Conservation (phyloP, 2,888 invertebrate species). For the Lottia scabra region DNA sequence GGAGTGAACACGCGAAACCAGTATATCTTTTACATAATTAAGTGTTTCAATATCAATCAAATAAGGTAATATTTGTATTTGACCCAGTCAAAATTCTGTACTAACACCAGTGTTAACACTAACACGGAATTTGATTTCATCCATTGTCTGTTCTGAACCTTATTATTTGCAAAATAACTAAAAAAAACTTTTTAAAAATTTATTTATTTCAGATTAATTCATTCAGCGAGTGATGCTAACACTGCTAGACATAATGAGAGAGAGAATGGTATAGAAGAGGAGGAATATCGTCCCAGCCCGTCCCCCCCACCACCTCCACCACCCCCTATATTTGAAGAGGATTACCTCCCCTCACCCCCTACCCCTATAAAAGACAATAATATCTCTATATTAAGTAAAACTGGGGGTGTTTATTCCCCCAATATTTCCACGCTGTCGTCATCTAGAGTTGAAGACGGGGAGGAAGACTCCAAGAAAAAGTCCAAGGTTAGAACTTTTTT, state of each 20-base stretch:
- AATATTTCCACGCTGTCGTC: slow-evolving; percentile 50
- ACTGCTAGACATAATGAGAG: background rate
- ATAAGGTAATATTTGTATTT: too few relatives aligned
- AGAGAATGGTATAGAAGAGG: background rate
- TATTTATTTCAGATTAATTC: slow-evolving; percentile 19
- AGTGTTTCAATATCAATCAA: too few relatives aligned
- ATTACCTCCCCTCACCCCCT: slow-evolving; percentile 36
- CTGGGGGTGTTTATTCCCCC: background rate
- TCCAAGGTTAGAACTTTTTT: slow-evolving; percentile 42
- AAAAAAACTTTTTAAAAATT: too few relatives aligned
- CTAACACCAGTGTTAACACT: too few relatives aligned
- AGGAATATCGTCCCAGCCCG: slow-evolving; percentile 15
- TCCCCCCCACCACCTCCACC: slow-evolving; percentile 51
- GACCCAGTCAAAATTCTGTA: too few relatives aligned
- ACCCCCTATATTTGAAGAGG: slow-evolving; percentile 48
- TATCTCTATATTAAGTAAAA: background rate
- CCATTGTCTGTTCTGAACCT: too few relatives aligned
- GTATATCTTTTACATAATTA: too few relatives aligned
- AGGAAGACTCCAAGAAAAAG: slow-evolving; percentile 47
- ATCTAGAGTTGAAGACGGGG: slow-evolving; percentile 48
- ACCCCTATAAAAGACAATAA: slow-evolving; percentile 30
- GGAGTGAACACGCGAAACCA: too few relatives aligned
- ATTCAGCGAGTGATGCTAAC: slow-evolving; percentile 16
- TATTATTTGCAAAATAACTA: too few relatives aligned
- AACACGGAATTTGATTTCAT: too few relatives aligned